A percentile compares a stretch with the other conserved stretches of the same genome.
phyloP scores from a whole-genome alignment of 1,140 invertebrate species.

The Vanessa atalanta region DNA sequence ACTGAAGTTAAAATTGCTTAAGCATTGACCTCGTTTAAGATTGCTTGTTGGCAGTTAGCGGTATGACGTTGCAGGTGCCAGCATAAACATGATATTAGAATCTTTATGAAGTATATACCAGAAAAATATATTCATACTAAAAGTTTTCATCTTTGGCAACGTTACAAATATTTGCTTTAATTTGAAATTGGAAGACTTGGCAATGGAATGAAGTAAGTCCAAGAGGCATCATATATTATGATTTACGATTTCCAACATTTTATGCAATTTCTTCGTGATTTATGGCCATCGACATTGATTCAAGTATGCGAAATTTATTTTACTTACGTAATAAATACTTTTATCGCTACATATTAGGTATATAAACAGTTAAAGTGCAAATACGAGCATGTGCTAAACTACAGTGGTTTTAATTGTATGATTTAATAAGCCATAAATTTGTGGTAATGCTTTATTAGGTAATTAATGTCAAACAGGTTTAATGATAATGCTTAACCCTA shows the following conservation, averaged over 20 bases:
- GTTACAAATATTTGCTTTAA: slow-evolving; percentile 42
- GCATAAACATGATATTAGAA: slow-evolving; percentile 22
- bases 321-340: background rate
- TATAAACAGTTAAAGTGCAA: too few species aligned
- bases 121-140: slow-evolving; percentile 31
- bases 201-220: slow-evolving; percentile 36
- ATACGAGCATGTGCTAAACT: too few species aligned
- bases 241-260: slow-evolving; percentile 36
- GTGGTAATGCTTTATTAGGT: slow-evolving; percentile 10
- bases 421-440: slow-evolving; percentile 1
- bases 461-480: slow-evolving; percentile 5
- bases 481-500: background rate
- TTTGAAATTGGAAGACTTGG: slow-evolving; percentile 43
- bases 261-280: slow-evolving; percentile 32
- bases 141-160: slow-evolving; percentile 38
- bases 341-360: background rate
- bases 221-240: slow-evolving; percentile 28
- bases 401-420: background rate
- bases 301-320: slow-evolving; percentile 19
- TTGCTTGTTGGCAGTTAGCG: slow-evolving; percentile 16
- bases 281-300: slow-evolving; percentile 28
- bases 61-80: slow-evolving; percentile 8
- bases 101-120: slow-evolving; percentile 19
- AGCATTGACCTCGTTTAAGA: slow-evolving; percentile 15
- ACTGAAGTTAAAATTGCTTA: background rate